Conservation (phyloP, 1,140 invertebrate genomes). For the Anagrus nilaparvatae region DNA sequence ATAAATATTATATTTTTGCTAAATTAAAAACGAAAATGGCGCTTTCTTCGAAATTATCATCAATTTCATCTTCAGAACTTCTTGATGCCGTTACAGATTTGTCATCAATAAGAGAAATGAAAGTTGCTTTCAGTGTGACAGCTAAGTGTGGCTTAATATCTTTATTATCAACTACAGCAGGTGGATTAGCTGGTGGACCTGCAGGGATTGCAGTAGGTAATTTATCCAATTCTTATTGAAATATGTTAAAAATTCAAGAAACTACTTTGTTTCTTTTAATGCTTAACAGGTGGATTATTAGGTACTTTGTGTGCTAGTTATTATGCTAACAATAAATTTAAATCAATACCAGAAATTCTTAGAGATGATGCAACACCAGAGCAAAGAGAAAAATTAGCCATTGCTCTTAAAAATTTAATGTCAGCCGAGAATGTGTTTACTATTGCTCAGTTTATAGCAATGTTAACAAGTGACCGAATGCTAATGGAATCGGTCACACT, state of each 20-base stretch:
- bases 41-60: conserved; percentile 5
- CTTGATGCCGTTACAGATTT: conserved; percentile 8
- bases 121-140: conserved; percentile 3
- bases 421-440: conserved; percentile 14
- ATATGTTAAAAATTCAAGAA: background rate
- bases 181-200: conserved; percentile 9
- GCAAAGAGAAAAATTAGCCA: conserved; percentile 15
- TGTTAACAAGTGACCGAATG: conserved; percentile 1
- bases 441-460: conserved; percentile 5
- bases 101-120: conserved; percentile 11
- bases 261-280: background rate
- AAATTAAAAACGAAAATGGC: too few species aligned
- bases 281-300: conserved; percentile 10
- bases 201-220: conserved; percentile 12
- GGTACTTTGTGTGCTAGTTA: conserved; percentile 4
- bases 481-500: conserved; percentile 1
- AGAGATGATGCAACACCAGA: conserved; percentile 7
- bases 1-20: too few species aligned
- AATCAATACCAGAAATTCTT: conserved; percentile 17
- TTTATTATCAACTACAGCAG: background rate
- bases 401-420: conserved; percentile 12
- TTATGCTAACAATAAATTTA: conserved; percentile 13
- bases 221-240: background rate
- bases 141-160: conserved; percentile 8
- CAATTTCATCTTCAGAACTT: conserved; percentile 7